These are phyloP conservation scores for Piezodorus guildinii DNA, from an alignment of 1,140 invertebrate genomes.

Conservation along the genomic window DNA sequence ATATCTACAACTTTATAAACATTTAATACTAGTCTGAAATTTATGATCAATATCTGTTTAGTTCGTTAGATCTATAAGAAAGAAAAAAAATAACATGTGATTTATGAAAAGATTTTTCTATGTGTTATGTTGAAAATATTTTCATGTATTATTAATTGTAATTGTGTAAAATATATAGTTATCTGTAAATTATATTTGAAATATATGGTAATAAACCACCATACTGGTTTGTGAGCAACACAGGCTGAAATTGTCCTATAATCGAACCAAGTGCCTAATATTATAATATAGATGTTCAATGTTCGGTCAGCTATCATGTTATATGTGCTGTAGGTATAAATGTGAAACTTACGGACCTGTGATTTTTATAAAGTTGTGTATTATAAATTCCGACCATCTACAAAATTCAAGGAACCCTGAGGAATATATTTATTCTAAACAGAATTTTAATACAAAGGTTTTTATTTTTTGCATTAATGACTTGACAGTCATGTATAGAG, in stretches of 20 bases:
- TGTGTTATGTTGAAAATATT: neutral
- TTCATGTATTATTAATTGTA: neutral
- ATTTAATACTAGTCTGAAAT: conserved; percentile 1
- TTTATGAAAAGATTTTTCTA: neutral
- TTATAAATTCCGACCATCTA: conserved; percentile 19
- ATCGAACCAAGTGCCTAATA: conserved; percentile 21
- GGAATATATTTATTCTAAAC: conserved; percentile 23
- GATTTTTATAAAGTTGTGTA: conserved; percentile 14
- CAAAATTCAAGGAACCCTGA: neutral
- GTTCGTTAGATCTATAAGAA: conserved; percentile 3
- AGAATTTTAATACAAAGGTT: conserved; percentile 21
- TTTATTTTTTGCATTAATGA: conserved; percentile 23
- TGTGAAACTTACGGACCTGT: conserved; percentile 10
- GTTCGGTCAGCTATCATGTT: neutral
- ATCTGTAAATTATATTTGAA: conserved; percentile 1
- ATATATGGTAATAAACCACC: too few species aligned
- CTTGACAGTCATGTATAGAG: conserved; percentile 19
- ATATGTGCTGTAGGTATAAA: neutral
- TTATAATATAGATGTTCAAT: conserved; percentile 11
- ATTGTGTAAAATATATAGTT: neutral
- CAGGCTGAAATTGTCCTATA: conserved; percentile 6
- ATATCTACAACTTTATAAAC: conserved; percentile 20
- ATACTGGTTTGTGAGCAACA: too few species aligned
- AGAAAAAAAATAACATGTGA: neutral
- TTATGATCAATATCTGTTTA: conserved; percentile 1